Base-by-base conservation (phyloP, 2,888 invertebrate species). In the Mesoligia furuncula region DNA sequence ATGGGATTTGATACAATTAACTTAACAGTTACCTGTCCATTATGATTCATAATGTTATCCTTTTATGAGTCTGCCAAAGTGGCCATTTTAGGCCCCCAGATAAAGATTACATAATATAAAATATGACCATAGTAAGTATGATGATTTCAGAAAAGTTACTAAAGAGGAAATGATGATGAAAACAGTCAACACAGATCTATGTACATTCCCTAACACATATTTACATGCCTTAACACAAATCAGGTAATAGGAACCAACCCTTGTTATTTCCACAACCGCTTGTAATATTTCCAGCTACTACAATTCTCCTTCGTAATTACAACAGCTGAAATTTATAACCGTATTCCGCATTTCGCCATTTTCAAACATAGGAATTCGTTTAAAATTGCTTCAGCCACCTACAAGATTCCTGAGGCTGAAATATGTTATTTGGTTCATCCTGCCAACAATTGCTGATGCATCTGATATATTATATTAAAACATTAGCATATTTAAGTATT, bases 331-430 rank as follows among this genome's bases (percentile, higher is more conserved):
- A 90, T 90, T 87, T 89, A 89, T 90, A 88, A 87, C 84, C 84
- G 86, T 89, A 86, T 91, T 90, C 86, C 88, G 88, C 84, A 85
- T 88, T 89, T 88, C 84, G 81, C 85, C 83, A 86, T 90, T 90
- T 90, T 88, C 89, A 87, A 90, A 90, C 88, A 85, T 87, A 89
- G 90, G 89, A 91, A 91, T 91, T 90, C 90, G 90, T 91, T 90
- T 91, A 88, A 91, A 88, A 90, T 91, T 88, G 87, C 85, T 90
- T 84, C 85, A 87, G 77, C 87, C 87, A 91, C 88, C 89, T 88
- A 89, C 90, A 87, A 87, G 84, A 90, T 88, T 88, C 85, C 87
- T 72, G 85, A 81, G 77, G 83, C 73, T 79, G 72, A 89, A 89
- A 88, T 90, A 87, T 85, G 77, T 83, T 86, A 90, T 90, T 89